phyloP scores from a whole-genome alignment of 2,797 vertebrate species.

The Chelidonichthys spinosus region DNA sequence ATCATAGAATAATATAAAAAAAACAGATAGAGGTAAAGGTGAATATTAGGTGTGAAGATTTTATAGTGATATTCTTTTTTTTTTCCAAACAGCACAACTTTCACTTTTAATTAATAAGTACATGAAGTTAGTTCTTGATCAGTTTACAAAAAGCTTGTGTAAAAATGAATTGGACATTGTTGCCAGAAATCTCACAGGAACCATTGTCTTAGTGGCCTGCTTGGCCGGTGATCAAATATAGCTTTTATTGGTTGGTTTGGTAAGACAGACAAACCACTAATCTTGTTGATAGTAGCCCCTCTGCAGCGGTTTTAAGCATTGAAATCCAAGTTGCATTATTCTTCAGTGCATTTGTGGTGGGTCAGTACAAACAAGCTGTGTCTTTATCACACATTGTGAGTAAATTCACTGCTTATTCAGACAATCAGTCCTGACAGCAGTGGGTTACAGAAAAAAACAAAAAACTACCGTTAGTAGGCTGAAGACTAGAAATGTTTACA shows the following conservation, averaged over 20 bases:
- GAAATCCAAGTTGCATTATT: slow-evolving; percentile 31
- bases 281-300: slow-evolving; percentile 28
- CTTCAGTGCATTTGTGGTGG: slow-evolving; percentile 4
- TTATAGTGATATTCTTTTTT: not conserved
- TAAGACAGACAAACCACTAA: slow-evolving; percentile 25
- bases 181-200: slow-evolving; percentile 6
- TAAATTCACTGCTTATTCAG: slow-evolving; percentile 33
- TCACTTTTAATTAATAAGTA: not conserved
- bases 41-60: not conserved
- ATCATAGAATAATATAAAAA: not conserved
- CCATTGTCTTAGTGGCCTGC: not conserved
- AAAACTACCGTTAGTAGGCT: not conserved
- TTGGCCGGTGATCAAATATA: slow-evolving; percentile 26
- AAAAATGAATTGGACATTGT: slow-evolving; percentile 6
- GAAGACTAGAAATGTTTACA: slow-evolving; percentile 11
- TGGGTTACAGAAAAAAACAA: slow-evolving; percentile 16
- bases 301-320: slow-evolving; percentile 10
- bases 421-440: slow-evolving; percentile 6
- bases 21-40: not conserved
- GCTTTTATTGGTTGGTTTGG: slow-evolving; percentile 30
- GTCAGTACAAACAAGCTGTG: slow-evolving; percentile 20
- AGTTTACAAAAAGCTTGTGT: not conserved
- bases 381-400: slow-evolving; percentile 28
- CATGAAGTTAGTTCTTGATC: not conserved
- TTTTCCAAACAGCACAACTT: not conserved